Conservation (phyloP, 2,113 vertebrate species). For the Naja naja region DNA sequence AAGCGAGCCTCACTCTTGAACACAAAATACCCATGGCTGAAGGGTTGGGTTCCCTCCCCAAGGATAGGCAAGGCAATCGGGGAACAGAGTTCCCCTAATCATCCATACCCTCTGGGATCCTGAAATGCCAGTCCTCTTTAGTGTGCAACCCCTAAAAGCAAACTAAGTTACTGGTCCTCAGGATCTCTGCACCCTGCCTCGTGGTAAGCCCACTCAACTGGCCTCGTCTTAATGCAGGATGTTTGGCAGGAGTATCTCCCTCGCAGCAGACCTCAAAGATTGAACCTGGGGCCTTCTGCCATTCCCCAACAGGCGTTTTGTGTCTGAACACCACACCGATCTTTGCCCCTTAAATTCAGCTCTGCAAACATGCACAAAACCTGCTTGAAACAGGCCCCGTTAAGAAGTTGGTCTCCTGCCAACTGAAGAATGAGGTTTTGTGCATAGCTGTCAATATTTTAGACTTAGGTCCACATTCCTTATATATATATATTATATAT, state of each 20-base stretch:
- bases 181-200: not conserved
- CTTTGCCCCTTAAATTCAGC: not conserved
- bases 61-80: not conserved
- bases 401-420: slow-evolving; percentile 2
- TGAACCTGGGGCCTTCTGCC: not conserved
- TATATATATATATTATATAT: not conserved
- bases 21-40: not conserved
- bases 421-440: slow-evolving; percentile 4
- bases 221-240: not conserved
- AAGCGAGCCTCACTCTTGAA: not conserved
- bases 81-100: not conserved
- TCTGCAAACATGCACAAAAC: no score
- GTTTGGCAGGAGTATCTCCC: not conserved
- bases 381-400: no score
- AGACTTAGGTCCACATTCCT: not conserved
- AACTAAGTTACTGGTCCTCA: not conserved
- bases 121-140: not conserved
- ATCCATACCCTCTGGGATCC: not conserved
- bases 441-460: slow-evolving; percentile 15
- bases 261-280: not conserved
- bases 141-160: not conserved
- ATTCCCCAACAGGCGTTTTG: not conserved
- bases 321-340: not conserved
- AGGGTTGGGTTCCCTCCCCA: not conserved
- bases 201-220: not conserved